Percentiles rank a stretch among this genome's conserved stretches.
phyloP scores from a whole-genome alignment of 1,140 invertebrate genomes.

The Drosophila tristis region DNA sequence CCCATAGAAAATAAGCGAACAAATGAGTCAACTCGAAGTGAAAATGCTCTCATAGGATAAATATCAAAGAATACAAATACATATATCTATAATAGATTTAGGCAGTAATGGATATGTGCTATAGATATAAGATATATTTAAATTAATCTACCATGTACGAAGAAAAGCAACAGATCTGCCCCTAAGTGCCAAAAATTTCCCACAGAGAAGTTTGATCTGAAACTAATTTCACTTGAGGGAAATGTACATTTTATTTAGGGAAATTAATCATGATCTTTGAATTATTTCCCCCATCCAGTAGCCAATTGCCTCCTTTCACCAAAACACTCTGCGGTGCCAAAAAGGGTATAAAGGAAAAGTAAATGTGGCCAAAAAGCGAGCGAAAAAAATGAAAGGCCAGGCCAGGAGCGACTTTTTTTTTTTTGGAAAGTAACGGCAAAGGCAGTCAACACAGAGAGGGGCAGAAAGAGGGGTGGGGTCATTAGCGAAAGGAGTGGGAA shows the following conservation, averaged over 20 bases:
- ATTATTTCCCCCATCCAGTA: not conserved
- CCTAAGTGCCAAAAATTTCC: too few species aligned
- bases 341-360: conserved; percentile 50
- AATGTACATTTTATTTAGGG: too few species aligned
- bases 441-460: conserved; percentile 14
- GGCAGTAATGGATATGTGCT: not conserved
- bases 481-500: too few species aligned
- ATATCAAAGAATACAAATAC: too few species aligned
- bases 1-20: conserved; percentile 3
- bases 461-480: conserved; percentile 4
- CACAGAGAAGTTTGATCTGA: too few species aligned
- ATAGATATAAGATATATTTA: not conserved
- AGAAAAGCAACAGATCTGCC: too few species aligned
- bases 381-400: conserved; percentile 74
- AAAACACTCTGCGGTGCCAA: conserved; percentile 15
- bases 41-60: conserved; percentile 21
- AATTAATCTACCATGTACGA: too few species aligned
- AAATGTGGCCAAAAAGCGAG: conserved; percentile 47
- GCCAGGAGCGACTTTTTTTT: conserved; percentile 28
- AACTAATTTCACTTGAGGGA: too few species aligned
- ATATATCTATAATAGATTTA: too few species aligned
- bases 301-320: conserved; percentile 30
- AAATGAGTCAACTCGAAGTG: conserved; percentile 31
- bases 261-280: too few species aligned
- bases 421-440: conserved; percentile 75